A percentile compares a stretch with the other conserved stretches of the same genome.
Evolutionary conservation across 2,797 vertebrate genomes (phyloP).

Genomic region (Phylloscopus collybita): DNA sequence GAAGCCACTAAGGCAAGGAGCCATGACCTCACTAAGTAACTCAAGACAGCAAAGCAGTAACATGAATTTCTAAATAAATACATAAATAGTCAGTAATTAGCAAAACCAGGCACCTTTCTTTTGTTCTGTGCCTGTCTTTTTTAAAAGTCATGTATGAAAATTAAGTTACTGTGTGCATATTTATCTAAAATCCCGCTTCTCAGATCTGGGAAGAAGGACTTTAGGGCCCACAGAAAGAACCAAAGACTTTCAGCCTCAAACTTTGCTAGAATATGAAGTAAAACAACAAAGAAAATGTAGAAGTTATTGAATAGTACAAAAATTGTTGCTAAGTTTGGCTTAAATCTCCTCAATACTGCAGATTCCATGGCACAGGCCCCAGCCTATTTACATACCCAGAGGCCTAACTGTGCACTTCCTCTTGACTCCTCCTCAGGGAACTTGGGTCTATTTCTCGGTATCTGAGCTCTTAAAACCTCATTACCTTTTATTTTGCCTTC

Average conservation of each 20-base stretch:
- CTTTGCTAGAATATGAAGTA: not conserved
- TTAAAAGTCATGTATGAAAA: not conserved
- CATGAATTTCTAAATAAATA: not conserved
- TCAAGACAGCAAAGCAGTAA: not conserved
- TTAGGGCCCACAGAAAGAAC: not conserved
- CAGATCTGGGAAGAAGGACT: not conserved
- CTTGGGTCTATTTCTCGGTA: not conserved
- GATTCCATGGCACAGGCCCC: not conserved
- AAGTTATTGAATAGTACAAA: not conserved
- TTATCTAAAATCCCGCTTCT: not conserved
- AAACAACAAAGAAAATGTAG: not conserved
- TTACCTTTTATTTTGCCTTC: not conserved
- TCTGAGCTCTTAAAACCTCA: not conserved
- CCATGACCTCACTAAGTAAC: not conserved
- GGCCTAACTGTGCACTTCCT: not conserved
- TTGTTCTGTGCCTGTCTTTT: not conserved
- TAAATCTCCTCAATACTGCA: not conserved
- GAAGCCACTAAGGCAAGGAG: not conserved
- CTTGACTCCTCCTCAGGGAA: not conserved
- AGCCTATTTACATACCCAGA: not conserved
- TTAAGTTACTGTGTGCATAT: not conserved
- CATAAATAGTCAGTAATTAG: not conserved
- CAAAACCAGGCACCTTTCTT: not conserved
- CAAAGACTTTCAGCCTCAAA: not conserved
- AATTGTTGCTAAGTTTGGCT: not conserved